Base-by-base conservation (phyloP, 2,113 vertebrate genomes). In the Microtus montanus region DNA sequence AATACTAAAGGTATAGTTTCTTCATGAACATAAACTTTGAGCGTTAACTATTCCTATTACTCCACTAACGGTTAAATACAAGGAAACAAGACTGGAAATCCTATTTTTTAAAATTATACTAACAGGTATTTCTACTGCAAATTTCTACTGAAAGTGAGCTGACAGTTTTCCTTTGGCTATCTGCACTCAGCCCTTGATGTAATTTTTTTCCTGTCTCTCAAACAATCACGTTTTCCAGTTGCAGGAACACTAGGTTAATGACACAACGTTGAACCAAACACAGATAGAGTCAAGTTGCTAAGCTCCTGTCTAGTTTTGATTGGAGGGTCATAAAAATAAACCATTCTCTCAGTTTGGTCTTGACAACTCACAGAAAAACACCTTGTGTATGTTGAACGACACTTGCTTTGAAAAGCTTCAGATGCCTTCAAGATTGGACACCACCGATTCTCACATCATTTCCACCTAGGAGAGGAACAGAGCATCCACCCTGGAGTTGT, bases 221-320 rank as follows among this genome's bases (percentile, higher is more conserved):
- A 94, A 26, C 79, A 75, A 92, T 26, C 20, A 38, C 26, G 0
- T 75, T 68, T 35, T 47, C 95, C 44, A 75, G 64, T 83, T 77
- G 58, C 64, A 49, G 33, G 54, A 89, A 83, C 91, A 91, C 90
- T 96, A 97, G 90, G 71, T 89, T 73, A 94, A 94, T 82, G 75
- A 94, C 71, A 61, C 71, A 84, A 52, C 13, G 33, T 35, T 61
- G 49, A 54, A 87, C 66, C 78, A 73, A 93, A 95, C 88, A 95
- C 75, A 89, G 82, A 82, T 75, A 78, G 52, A 91, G 70, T 89
- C 73, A 93, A 79, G 58, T 96, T 92, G 49, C 87, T 54, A 94
- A 35, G 19, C 64, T 96, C 61, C 80, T 80, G 64, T 91, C 95
- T 79, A 47, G 38, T 68, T 47, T 49, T 89, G 82, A 95, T 1